phyloP scores from a whole-genome alignment of 64 coral and sea anemone genomes.

The Pocillopora damicornis region DNA sequence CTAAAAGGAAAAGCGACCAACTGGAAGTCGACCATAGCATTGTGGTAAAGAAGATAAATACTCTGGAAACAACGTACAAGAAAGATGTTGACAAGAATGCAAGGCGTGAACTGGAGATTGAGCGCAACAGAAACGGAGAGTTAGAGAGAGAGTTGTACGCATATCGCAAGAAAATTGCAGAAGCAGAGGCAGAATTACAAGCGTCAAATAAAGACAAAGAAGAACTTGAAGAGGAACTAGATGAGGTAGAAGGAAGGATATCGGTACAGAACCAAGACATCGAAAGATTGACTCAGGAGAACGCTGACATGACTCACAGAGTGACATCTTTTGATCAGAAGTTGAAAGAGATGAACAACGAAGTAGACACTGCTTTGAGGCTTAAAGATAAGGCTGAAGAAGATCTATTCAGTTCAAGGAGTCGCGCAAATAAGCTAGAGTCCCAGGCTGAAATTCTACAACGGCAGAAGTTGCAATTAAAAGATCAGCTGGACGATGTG shows the following conservation, averaged over 20 bases:
- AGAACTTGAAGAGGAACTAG: conserved; percentile 74
- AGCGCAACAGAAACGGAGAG: conserved; percentile 47
- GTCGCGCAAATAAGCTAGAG: conserved; percentile 66
- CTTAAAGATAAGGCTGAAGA: conserved; percentile 78
- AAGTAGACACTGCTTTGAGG: conserved; percentile 62
- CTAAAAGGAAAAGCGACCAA: conserved; percentile 69
- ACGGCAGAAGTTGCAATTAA: conserved; percentile 75
- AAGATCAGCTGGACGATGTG: conserved; percentile 65
- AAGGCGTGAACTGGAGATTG: conserved; percentile 69
- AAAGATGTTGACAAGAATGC: conserved; percentile 53
- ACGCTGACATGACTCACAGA: conserved; percentile 48
- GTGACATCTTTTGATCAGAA: conserved; percentile 56
- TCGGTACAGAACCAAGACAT: conserved; percentile 65
- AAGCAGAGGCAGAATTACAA: conserved; percentile 52
- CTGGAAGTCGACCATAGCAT: conserved; percentile 73
- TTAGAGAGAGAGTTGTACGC: conserved; percentile 60
- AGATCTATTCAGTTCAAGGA: conserved; percentile 57
- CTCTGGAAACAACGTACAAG: conserved; percentile 47
- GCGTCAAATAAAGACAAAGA: conserved; percentile 74
- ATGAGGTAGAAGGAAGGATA: conserved; percentile 71
- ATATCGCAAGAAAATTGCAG: conserved; percentile 56
- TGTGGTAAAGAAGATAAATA: conserved; percentile 59
- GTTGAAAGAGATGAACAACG: conserved; percentile 61
- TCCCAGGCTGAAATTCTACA: conserved; percentile 82
- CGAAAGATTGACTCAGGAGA: conserved; percentile 73